phyloP scores from a whole-genome alignment of 2,113 vertebrate genomes.

The Engystomops pustulosus region DNA sequence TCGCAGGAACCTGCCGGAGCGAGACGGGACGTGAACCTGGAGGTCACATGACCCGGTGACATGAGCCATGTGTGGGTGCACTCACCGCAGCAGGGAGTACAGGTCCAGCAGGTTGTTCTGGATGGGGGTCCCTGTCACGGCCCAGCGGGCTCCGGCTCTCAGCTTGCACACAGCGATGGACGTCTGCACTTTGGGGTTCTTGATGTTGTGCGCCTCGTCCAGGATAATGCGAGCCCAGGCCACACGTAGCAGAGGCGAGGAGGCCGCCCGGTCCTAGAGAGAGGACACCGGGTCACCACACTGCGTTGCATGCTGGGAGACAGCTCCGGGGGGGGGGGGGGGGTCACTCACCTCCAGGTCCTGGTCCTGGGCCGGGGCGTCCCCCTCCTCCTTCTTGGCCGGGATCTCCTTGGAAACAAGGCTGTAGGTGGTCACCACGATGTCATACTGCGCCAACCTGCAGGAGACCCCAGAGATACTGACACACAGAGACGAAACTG shows the following conservation, averaged over 20 bases:
- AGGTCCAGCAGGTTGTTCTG: constrained; percentile 97
- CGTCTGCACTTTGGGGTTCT: constrained; percentile 91
- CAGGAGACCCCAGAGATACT: too few species aligned
- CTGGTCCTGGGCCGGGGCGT: constrained; percentile 69
- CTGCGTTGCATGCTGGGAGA: neutral
- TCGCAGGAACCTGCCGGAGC: constrained; percentile 82
- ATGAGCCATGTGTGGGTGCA: too few species aligned
- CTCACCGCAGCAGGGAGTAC: constrained; percentile 94
- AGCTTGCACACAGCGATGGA: constrained; percentile 89
- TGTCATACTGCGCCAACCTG: constrained; percentile 86
- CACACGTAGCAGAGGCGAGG: constrained; percentile 80
- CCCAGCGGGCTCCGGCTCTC: constrained; percentile 85
- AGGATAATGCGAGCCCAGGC: constrained; percentile 88
- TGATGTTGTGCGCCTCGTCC: constrained; percentile 95
- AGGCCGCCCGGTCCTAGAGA: constrained; percentile 36
- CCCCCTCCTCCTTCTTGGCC: constrained; percentile 77
- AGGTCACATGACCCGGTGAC: neutral
- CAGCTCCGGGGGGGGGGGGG: too few species aligned
- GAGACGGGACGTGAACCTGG: too few species aligned
- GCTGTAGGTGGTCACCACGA: constrained; percentile 93
- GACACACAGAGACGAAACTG: neutral
- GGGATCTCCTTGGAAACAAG: constrained; percentile 89
- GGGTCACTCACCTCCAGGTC: constrained; percentile 68
- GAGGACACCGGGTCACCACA: neutral
- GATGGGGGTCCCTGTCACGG: constrained; percentile 93